Evolutionary conservation across 2,888 invertebrate genomes (phyloP).

Genomic region (Harpalus rubripes): DNA sequence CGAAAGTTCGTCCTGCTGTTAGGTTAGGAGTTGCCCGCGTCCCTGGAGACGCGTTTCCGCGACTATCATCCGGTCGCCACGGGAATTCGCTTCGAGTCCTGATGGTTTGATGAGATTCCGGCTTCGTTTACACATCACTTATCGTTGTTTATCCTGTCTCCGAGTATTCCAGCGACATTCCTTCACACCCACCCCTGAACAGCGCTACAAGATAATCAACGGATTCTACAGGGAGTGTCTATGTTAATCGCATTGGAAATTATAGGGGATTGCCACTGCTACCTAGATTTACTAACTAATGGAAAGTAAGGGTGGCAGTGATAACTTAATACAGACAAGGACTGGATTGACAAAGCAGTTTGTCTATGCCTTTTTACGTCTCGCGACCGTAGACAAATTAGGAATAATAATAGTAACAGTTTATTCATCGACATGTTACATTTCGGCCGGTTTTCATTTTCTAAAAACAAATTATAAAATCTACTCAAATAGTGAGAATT

Average conservation of each 20-base stretch:
- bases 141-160: slow-evolving; percentile 58
- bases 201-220: background rate
- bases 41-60: slow-evolving; percentile 29
- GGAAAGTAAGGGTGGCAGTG: too few species aligned
- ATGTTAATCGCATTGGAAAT: background rate
- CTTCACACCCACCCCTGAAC: background rate
- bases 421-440: too few species aligned
- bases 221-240: background rate
- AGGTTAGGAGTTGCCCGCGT: background rate
- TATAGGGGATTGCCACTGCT: background rate
- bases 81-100: slow-evolving; percentile 56
- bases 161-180: slow-evolving; percentile 33
- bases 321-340: too few species aligned
- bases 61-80: slow-evolving; percentile 22
- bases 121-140: slow-evolving; percentile 63
- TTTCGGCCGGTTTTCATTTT: too few species aligned
- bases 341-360: too few species aligned
- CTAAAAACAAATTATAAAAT: too few species aligned
- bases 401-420: too few species aligned
- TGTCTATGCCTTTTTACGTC: too few species aligned
- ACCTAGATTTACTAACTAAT: background rate
- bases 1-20: background rate
- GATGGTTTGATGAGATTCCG: slow-evolving; percentile 61
- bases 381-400: too few species aligned
- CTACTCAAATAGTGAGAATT: too few species aligned